Evolutionary conservation across 2,113 vertebrate species (phyloP).

Genomic region (Hyaena hyaena): DNA sequence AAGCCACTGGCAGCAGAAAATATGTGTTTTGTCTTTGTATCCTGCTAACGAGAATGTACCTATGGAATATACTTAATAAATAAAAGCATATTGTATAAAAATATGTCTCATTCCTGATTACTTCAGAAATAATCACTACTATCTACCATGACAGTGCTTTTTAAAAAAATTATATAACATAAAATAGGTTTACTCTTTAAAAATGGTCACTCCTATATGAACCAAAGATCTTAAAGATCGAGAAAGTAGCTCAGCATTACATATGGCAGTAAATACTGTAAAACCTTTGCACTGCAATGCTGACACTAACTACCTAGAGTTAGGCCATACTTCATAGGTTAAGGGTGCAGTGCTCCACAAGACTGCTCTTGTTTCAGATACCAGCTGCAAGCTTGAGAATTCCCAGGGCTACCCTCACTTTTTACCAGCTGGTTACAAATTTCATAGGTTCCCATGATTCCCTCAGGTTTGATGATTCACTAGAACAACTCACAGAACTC

Average conservation of each 20-base stretch:
- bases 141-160: background rate
- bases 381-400: background rate
- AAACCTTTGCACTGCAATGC: background rate
- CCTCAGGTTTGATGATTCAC: background rate
- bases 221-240: background rate
- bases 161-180: background rate
- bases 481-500: background rate
- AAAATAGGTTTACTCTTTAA: background rate
- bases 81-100: slow-evolving; percentile 51
- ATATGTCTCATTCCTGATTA: background rate
- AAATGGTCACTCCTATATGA: background rate
- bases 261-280: background rate
- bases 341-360: background rate
- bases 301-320: background rate
- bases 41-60: background rate
- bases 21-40: background rate
- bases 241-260: background rate
- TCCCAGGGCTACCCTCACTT: background rate
- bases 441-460: background rate
- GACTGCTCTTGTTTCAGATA: background rate
- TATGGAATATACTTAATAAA: slow-evolving; percentile 28
- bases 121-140: background rate
- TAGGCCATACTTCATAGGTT: background rate
- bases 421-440: background rate
- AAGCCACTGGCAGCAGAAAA: background rate